A percentile compares a stretch with the other conserved stretches of the same genome.
phyloP scores from a whole-genome alignment of 2,888 invertebrate genomes.

The Hipparchia sbordonii region DNA sequence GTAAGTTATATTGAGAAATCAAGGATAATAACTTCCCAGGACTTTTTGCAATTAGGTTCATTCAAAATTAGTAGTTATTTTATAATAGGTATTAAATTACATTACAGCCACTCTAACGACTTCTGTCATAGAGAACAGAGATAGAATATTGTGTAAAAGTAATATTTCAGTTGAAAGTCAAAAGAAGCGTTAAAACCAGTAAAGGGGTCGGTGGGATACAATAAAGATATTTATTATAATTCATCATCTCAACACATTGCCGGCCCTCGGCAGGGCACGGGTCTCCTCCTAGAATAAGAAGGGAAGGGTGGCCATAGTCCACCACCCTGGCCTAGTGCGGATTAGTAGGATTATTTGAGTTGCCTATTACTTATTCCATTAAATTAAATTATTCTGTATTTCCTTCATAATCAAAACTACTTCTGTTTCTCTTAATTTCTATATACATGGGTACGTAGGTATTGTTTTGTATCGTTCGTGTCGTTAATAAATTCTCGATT shows the following conservation, averaged over 20 bases:
- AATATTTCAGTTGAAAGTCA: not conserved
- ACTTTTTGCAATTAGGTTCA: too few species aligned
- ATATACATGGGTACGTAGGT: conserved; percentile 64
- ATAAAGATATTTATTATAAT: not conserved
- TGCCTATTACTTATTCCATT: too few species aligned
- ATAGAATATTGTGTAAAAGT: not conserved
- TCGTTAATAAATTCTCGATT: conserved; percentile 59
- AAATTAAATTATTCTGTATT: conserved; percentile 4
- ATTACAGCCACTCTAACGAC: too few species aligned
- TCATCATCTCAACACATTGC: not conserved
- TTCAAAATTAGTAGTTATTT: too few species aligned
- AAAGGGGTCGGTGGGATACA: conserved; percentile 19
- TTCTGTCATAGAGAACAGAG: not conserved
- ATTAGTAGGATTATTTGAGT: too few species aligned
- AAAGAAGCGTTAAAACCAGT: not conserved
- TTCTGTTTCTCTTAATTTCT: conserved; percentile 68
- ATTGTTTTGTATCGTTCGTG: conserved; percentile 53
- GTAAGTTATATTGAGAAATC: too few species aligned
- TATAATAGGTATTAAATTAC: too few species aligned
- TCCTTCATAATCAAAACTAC: conserved; percentile 30
- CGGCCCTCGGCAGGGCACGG: too few species aligned
- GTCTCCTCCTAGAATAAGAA: too few species aligned
- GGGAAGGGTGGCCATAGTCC: too few species aligned
- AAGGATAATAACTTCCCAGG: too few species aligned
- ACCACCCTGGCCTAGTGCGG: too few species aligned